Base-by-base conservation (phyloP, 2,888 invertebrate genomes). In the Nephrotoma flavescens region DNA sequence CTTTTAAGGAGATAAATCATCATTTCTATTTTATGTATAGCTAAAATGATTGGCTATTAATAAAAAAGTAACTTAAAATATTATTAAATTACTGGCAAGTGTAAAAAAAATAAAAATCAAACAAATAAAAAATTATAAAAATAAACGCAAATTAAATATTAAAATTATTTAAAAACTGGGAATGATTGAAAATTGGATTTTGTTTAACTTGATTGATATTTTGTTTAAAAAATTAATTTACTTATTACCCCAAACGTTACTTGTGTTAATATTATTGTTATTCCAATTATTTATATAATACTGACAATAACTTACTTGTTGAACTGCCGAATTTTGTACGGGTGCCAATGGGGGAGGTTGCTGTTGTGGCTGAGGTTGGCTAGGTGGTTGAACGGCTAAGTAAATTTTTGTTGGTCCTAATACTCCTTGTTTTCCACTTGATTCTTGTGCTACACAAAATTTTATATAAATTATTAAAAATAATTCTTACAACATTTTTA, bases 341-440 rank as follows among this genome's bases (percentile, higher is more conserved):
- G 94, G 92, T 45, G 93, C 91, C 89, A 93, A 89, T 41, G 93
- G 93, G 11, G 93, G 93, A 9, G 93, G 93, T 88, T 93, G 93
- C 41, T 89, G 86, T 89, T 87, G 92, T 86, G 88, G 88, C 15
- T 87, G 87, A 45, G 89, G 91, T 11, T 89, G 87, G 87, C 88
- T 90, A 86, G 94, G 92, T n/a, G 97, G 96, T 90, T 96, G 96
- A 86, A 97, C 96, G 0, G 96, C 96, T 87, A 97, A 92, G 90
- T 96, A 97, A 90, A 97, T 96, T 92, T 96, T 97, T 9, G 96
- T 95, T 9, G 97, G 97, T 3, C 96, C 97, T 88, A 97, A 91
- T 89, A 96, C 96, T 83, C 96, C 96, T 90, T 96, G 95, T 90
- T 96, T 96, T 71, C 96, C 97, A 19, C 96, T 96, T 4, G 96